Evolutionary conservation across 2,888 invertebrate species (phyloP), one percentile per base, ranked within the genome.

Genomic region (Drosophila macrothrix): DNA sequence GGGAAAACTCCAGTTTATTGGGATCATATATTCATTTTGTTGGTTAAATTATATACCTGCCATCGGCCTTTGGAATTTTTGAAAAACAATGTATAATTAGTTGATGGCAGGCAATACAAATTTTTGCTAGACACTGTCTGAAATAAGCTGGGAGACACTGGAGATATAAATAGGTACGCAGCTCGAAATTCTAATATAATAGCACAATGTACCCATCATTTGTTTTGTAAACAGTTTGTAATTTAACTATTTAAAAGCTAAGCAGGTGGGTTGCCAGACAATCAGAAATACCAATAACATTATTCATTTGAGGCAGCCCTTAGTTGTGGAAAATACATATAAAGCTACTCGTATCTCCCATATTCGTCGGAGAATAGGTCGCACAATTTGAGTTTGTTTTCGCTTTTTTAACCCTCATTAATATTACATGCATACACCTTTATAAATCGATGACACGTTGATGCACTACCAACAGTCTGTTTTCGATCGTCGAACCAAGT

Each of bases 401-500:
- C 56, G 64, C 37, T 74, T 54, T 31, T 54, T 66, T 76, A 80
- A 9, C 6, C 9, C 14, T 7, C 71, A 65, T 80, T 78, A 66
- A 71, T 74, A 83, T 85, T 55, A 52, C 59, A 53, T 43, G 60
- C 66, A n/a, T 41, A 63, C 46, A 31, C 37, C 39, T 41, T 41
- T 43, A 58, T 9, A 49, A 33, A 61, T 28, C 16, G 16, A 60
- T 76, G 59, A 46, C 35, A 4, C 4, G 2, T 16, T 25, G 1
- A 2, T 22, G 25, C 22, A 22, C 19, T 31, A 12, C 16, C 16
- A 16, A 4, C 80, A 87, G 83, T 84, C 55, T 49, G 49, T 55
- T 35, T 19, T 9, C 46, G 72, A 9, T 19, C 52, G 70, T 62
- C 79, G 62, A 67, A 33, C 67, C 39, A 4, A 41, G 3, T 37